Percentiles rank a stretch among this genome's conserved stretches.
Evolutionary conservation across 2,797 vertebrate species (phyloP).

Genomic region (Orientallactaga sibirica): DNA sequence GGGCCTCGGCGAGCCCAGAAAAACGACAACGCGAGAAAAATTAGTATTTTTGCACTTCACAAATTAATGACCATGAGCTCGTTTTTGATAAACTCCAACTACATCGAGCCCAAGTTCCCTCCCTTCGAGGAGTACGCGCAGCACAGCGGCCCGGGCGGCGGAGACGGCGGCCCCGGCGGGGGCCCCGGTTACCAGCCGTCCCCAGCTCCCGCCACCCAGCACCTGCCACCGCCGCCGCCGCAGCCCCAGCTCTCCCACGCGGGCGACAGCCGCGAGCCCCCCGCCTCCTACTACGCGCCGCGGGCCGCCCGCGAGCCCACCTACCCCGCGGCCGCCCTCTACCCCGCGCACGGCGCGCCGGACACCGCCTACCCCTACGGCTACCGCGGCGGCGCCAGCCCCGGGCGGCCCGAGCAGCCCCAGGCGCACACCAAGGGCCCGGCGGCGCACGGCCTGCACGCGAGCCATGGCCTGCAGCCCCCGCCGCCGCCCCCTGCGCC

Average conservation of each 20-base stretch:
- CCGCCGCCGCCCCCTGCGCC: slow-evolving; percentile 84
- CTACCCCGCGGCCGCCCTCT: slow-evolving; percentile 90
- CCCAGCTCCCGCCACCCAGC: slow-evolving; percentile 89
- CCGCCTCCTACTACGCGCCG: slow-evolving; percentile 91
- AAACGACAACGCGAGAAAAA: slow-evolving; percentile 99
- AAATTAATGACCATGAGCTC: slow-evolving; percentile 99
- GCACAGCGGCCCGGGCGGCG: slow-evolving; percentile 92
- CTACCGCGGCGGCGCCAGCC: slow-evolving; percentile 77
- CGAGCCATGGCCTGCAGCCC: slow-evolving; percentile 84
- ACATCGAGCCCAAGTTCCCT: slow-evolving; percentile 99
- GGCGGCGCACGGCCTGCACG: slow-evolving; percentile 73
- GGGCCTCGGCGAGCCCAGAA: slow-evolving; percentile 97
- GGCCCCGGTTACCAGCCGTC: slow-evolving; percentile 83
- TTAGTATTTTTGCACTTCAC: slow-evolving; percentile 97
- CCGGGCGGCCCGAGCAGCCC: slow-evolving; percentile 73
- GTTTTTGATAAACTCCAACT: slow-evolving; percentile 99
- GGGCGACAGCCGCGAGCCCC: slow-evolving; percentile 90
- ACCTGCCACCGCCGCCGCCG: slow-evolving; percentile 85
- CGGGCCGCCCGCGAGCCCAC: slow-evolving; percentile 93
- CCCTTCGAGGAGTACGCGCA: slow-evolving; percentile 98
- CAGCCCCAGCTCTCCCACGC: slow-evolving; percentile 87
- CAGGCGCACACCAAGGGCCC: slow-evolving; percentile 63
- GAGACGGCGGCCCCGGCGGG: slow-evolving; percentile 87
- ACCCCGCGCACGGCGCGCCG: slow-evolving; percentile 87
- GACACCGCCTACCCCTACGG: slow-evolving; percentile 88